Evolutionary conservation across 2,888 invertebrate genomes (phyloP), one percentile per base, ranked within the genome.

Genomic region (Cheilosia impressa): DNA sequence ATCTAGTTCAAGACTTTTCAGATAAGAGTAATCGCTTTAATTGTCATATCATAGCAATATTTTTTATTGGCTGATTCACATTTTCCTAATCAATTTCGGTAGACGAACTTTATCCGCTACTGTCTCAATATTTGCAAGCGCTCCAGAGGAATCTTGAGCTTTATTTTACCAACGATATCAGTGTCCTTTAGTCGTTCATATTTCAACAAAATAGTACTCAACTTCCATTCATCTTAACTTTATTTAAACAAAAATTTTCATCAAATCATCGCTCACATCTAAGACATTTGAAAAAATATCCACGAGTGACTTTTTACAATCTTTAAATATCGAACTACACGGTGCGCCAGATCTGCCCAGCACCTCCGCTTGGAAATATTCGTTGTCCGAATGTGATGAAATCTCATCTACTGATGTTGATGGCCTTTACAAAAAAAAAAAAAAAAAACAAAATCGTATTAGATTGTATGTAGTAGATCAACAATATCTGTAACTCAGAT

Each of bases 351-450:
- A 88, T 88, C 93, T 93, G 4, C 96, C 96, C 4, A 95, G 90
- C 77, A 93, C 92, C 90, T 96, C 96, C 0, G 96, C 96, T 3
- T 95, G 95, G 63, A 95, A 94, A 90, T 96, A 96, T 90, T 96
- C 96, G 87, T 94, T 95, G 91, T 96, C 95, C 0, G 93, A 93
- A 90, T 95, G 94, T 80, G 95, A 94, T 4, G 95, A 94, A 22
- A 95, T 89, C 0, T 91, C 89, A 89, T 96, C 96, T 27, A 91
- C 93, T 0, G 96, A 96, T 38, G 95, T 93, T 17, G 96, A 96
- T 24, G 96, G 96, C 22, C 96, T 96, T 24, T 22, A 41, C 31
- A 41, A 0, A 7, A 17, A 24, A 47, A 43, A 47, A 50, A 68
- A 5, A 10, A 6, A 43, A 27, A 27, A 6, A 7, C 27, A 17